Evolutionary conservation across 2,888 invertebrate species (phyloP), one percentile per base, ranked within the genome.

Genomic region (Tethea ocularis): DNA sequence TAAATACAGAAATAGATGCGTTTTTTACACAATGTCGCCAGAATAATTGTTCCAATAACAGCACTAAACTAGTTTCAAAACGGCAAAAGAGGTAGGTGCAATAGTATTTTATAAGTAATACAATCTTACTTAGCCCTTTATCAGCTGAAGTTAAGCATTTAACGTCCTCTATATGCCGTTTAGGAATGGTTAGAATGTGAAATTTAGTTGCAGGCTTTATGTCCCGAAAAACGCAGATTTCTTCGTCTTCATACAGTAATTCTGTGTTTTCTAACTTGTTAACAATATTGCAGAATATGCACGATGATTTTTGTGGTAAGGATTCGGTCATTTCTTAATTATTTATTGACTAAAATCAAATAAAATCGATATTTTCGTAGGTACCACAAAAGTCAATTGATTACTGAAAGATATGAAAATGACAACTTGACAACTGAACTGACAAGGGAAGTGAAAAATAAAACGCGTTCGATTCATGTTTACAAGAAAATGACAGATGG

Each of bases 161-260:
- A 0, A 95, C 95, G 88, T 96, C 96, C 23, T 94, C 92, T 61
- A 97, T 96, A 83, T 99, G 98, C 51, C 91, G 88, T 78, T 96
- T 96, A 0, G 97, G 95, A 36, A 97, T 93, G 17, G 97, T 95
- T 62, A 98, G 91, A 76, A 96, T 95, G 82, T 99, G 98, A 85
- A 96, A 94, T 15, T 94, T 94, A 0, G 97, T 94, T 0, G 96
- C 97, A 4, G 98, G 98, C 78, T 95, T 95, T 13, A 95, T 97
- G 78, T 98, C 98, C 38, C 95, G 94, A 78, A 98, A 98, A 38
- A 97, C 96, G 10, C 96, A 94, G 46, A 96, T 88, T 52, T 96
- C 94, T 0, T 97, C 96, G 72, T 97, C 96, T 91, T 97, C 95
- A 71, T 94, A 95, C 57, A 96, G 85, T 62, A 96, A 93, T 72